A percentile compares a stretch with the other conserved stretches of the same genome.
These are phyloP conservation scores for Volucella inflata DNA, from an alignment of 2,888 invertebrate genomes.

Conservation along the genomic window DNA sequence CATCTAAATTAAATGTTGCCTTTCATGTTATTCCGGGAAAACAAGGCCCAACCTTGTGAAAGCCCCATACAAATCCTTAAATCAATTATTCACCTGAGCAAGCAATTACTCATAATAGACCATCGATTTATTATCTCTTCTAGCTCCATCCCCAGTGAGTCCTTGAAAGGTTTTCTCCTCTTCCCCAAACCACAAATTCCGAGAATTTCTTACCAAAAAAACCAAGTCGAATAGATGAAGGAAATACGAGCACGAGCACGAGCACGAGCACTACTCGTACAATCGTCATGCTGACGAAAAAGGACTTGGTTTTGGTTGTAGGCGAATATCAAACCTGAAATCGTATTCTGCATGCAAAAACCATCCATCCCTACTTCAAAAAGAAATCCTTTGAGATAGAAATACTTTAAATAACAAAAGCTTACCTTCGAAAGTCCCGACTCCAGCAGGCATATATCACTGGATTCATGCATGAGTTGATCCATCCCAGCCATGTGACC, in stretches of 20 bases:
- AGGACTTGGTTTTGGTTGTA: too few relatives aligned
- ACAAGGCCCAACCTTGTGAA: background rate
- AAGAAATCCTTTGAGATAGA: background rate
- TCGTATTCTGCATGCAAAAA: slow-evolving; percentile 1
- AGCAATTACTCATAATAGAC: slow-evolving; percentile 61
- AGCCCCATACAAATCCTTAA: slow-evolving; percentile 44
- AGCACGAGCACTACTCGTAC: too few relatives aligned
- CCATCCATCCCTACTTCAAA: background rate
- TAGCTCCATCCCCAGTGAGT: too few relatives aligned
- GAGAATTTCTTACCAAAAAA: background rate
- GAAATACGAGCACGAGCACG: too few relatives aligned
- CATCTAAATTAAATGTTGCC: slow-evolving; percentile 31
- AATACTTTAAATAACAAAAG: slow-evolving; percentile 7
- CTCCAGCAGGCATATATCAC: slow-evolving; percentile 99
- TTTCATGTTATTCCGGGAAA: slow-evolving; percentile 17
- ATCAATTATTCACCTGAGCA: slow-evolving; percentile 58
- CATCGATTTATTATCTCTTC: slow-evolving; percentile 38
- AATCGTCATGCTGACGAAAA: too few relatives aligned
- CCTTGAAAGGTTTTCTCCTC: too few relatives aligned
- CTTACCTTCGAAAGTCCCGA: slow-evolving; percentile 96
- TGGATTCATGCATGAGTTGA: slow-evolving; percentile 98
- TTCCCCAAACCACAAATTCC: background rate
- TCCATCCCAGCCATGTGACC: slow-evolving; percentile 97
- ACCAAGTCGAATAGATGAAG: too few relatives aligned
- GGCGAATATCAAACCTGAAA: background rate